Evolutionary conservation across 2,797 vertebrate genomes (phyloP).

Genomic region (Anguilla marmorata): DNA sequence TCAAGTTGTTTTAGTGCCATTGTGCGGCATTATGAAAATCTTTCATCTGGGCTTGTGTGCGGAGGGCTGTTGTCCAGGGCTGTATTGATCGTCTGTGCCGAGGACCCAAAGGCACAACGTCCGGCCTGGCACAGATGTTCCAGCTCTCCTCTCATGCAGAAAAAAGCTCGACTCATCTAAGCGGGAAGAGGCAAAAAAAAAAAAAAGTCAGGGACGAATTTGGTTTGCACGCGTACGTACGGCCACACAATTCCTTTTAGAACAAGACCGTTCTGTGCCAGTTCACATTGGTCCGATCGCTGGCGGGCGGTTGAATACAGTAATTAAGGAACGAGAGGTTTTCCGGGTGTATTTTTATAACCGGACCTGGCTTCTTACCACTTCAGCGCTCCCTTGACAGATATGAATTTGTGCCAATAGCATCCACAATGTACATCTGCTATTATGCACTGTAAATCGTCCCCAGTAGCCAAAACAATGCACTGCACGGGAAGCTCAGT

Average conservation of each 20-base stretch:
- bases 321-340: background rate
- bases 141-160: conserved; percentile 65
- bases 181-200: conserved; percentile 47
- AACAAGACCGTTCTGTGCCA: conserved; percentile 36
- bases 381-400: background rate
- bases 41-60: conserved; percentile 34
- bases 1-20: conserved; percentile 55
- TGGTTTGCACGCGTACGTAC: conserved; percentile 64
- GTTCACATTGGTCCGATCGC: background rate
- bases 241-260: conserved; percentile 53
- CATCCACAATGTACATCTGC: background rate
- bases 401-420: background rate
- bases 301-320: background rate
- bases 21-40: conserved; percentile 55
- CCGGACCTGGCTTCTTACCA: background rate
- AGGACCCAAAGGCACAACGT: conserved; percentile 55
- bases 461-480: background rate
- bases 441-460: background rate
- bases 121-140: conserved; percentile 58
- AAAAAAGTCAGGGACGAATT: conserved; percentile 46
- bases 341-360: background rate
- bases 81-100: conserved; percentile 60
- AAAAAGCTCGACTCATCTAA: conserved; percentile 68
- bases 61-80: conserved; percentile 35
- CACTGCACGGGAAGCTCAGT: conserved; percentile 69